Evolutionary conservation across 2,113 vertebrate species (phyloP).

Genomic region (Anthoscopus minutus): DNA sequence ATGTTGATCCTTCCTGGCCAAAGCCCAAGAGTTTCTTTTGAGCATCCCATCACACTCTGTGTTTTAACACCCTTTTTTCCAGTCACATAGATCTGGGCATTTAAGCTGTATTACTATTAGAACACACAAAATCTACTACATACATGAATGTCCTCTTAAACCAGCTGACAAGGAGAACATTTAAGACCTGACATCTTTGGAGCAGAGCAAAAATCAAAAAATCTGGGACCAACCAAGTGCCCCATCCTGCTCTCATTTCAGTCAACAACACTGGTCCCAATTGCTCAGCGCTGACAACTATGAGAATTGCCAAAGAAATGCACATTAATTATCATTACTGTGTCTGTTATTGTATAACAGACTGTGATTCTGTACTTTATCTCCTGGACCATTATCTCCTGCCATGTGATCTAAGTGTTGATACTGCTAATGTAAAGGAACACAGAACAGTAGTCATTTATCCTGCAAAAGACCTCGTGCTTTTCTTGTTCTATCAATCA

Average conservation of each 20-base stretch:
- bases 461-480: slow-evolving; percentile 75
- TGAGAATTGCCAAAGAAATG: slow-evolving; percentile 49
- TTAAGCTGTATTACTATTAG: background rate
- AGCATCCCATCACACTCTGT: background rate
- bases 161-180: background rate
- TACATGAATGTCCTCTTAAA: background rate
- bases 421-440: slow-evolving; percentile 73
- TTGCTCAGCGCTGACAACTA: background rate
- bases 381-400: slow-evolving; percentile 67
- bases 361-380: slow-evolving; percentile 57
- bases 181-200: background rate
- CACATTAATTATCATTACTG: slow-evolving; percentile 60
- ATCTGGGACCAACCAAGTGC: background rate
- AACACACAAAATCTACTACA: background rate
- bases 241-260: background rate
- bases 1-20: background rate
- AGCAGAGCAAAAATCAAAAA: background rate
- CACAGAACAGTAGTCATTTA: slow-evolving; percentile 78
- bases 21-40: background rate
- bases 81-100: background rate
- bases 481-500: slow-evolving; percentile 80
- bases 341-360: slow-evolving; percentile 68
- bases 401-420: slow-evolving; percentile 71
- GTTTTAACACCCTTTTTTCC: background rate
- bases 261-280: background rate